These are phyloP conservation scores for Rhabdornis inornatus DNA, from an alignment of 2,113 vertebrate species.

Conservation along the genomic window DNA sequence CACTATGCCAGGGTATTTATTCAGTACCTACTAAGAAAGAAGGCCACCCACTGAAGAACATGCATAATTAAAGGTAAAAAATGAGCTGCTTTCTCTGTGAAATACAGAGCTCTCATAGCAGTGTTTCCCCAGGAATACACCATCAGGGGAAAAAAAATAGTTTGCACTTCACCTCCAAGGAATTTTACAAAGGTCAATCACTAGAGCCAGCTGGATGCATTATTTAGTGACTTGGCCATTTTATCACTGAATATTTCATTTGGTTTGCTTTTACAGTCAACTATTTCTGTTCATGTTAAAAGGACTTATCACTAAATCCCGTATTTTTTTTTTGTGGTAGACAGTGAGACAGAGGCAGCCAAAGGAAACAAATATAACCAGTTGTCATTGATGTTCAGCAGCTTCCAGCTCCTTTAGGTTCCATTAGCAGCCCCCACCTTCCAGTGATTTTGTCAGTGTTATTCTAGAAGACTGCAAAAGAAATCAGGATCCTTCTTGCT, in stretches of 20 bases:
- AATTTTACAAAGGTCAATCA: conserved; percentile 14
- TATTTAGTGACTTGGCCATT: conserved; percentile 28
- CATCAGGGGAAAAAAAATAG: not conserved
- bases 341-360: not conserved
- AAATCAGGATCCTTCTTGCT: not conserved
- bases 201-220: not conserved
- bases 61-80: conserved; percentile 29
- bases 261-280: conserved; percentile 1
- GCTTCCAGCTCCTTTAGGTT: not conserved
- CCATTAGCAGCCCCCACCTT: not conserved
- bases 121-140: not conserved
- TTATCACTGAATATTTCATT: conserved; percentile 35
- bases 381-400: not conserved
- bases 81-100: not conserved
- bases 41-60: conserved; percentile 17
- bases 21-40: not conserved
- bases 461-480: not conserved
- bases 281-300: not conserved
- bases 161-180: not conserved
- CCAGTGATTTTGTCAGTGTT: not conserved
- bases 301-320: not conserved
- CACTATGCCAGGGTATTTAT: not conserved
- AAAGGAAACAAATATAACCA: not conserved
- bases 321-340: not conserved
- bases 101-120: not conserved